Conservation (phyloP, 1,140 invertebrate genomes). For the Drosophila sturtevanti region DNA sequence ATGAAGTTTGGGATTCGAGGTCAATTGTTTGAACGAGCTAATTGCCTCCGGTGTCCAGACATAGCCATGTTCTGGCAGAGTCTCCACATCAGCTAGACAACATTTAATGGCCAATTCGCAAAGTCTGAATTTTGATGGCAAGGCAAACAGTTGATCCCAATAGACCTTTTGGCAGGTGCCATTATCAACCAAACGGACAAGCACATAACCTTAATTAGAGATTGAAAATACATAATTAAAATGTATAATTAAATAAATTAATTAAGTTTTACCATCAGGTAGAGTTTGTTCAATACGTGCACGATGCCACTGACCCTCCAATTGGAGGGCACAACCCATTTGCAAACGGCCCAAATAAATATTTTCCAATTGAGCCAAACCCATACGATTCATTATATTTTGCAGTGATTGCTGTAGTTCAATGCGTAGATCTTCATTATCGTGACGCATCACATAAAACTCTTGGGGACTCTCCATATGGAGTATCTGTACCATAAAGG, state of each 20-base stretch:
- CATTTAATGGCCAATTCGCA: conserved; percentile 53
- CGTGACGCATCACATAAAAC: conserved; percentile 55
- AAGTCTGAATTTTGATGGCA: conserved; percentile 41
- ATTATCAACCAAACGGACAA: conserved; percentile 61
- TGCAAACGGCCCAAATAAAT: conserved; percentile 53
- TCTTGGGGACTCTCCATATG: conserved; percentile 50
- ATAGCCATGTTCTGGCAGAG: conserved; percentile 52
- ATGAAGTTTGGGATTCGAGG: conserved; percentile 58
- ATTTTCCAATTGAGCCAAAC: conserved; percentile 24
- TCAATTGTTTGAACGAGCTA: conserved; percentile 46
- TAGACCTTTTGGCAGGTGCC: conserved; percentile 37
- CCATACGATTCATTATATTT: conserved; percentile 21
- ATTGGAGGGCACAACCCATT: conserved; percentile 48
- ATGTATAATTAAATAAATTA: background rate
- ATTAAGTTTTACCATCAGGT: conserved; percentile 34
- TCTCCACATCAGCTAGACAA: conserved; percentile 65
- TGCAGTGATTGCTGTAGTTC: conserved; percentile 11
- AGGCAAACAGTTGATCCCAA: conserved; percentile 56
- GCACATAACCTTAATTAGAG: conserved; percentile 38
- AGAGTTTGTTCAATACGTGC: conserved; percentile 52
- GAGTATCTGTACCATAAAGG: conserved; percentile 51
- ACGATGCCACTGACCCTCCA: conserved; percentile 56
- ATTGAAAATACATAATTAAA: background rate
- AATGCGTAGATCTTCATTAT: background rate
- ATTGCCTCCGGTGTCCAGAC: conserved; percentile 55